These are phyloP conservation scores for Spodoptera litura DNA, from an alignment of 1,140 invertebrate species.

Conservation along the genomic window DNA sequence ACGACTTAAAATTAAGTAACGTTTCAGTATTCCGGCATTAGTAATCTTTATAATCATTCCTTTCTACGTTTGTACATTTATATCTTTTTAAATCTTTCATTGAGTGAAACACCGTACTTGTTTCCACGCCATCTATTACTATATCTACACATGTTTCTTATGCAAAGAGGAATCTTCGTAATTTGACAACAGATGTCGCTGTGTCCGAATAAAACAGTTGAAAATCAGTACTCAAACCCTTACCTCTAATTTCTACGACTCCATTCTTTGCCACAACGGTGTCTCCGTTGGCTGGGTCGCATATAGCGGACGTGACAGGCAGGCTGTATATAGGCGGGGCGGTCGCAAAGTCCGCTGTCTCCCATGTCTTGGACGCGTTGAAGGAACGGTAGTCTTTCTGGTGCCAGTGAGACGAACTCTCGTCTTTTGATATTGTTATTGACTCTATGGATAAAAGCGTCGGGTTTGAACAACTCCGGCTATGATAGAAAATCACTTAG, in stretches of 20 bases:
- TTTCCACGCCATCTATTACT: too few species aligned
- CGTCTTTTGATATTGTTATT: slow-evolving; percentile 93
- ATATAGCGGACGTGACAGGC: slow-evolving; percentile 98
- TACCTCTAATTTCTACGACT: slow-evolving; percentile 90
- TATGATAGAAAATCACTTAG: too few species aligned
- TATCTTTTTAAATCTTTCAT: too few species aligned
- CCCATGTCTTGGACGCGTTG: slow-evolving; percentile 95
- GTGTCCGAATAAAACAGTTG: too few species aligned
- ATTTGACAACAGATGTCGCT: too few species aligned
- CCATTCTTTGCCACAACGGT: slow-evolving; percentile 87
- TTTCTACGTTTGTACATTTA: too few species aligned
- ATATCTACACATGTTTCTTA: too few species aligned
- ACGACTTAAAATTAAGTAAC: too few species aligned
- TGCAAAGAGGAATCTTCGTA: too few species aligned
- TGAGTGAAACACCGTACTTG: too few species aligned
- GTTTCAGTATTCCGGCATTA: too few species aligned
- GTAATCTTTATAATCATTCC: too few species aligned
- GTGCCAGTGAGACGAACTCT: slow-evolving; percentile 98
- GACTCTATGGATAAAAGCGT: slow-evolving; percentile 82
- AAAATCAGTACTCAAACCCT: slow-evolving; percentile 19
- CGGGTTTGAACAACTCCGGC: neutral
- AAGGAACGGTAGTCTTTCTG: slow-evolving; percentile 98
- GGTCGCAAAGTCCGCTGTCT: slow-evolving; percentile 95
- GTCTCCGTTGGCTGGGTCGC: slow-evolving; percentile 89
- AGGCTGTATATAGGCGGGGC: slow-evolving; percentile 97